Percentiles rank a stretch among this genome's conserved stretches.
These are phyloP conservation scores for Chymomyza amoena DNA, from an alignment of 2,888 invertebrate species.

Conservation along the genomic window DNA sequence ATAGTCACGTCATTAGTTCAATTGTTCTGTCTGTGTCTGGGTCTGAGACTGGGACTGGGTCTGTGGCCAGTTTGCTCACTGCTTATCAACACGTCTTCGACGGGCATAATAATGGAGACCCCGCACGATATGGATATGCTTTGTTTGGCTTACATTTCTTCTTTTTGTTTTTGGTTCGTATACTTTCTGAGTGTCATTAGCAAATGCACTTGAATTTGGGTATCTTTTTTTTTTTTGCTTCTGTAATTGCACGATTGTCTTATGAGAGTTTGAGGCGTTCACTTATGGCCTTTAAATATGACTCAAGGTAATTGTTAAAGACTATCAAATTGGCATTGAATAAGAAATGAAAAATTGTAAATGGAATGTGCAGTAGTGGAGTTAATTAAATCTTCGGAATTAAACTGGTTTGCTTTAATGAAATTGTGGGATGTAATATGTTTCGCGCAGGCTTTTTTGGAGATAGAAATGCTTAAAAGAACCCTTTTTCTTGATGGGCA, in stretches of 20 bases:
- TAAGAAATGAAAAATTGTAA: background rate
- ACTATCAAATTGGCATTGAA: background rate
- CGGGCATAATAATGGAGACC: slow-evolving; percentile 56
- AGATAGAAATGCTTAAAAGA: no score
- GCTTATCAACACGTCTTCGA: slow-evolving; percentile 68
- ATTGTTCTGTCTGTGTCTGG: slow-evolving; percentile 45
- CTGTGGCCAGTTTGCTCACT: slow-evolving; percentile 27
- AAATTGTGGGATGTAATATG: no score
- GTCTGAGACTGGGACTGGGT: slow-evolving; percentile 6
- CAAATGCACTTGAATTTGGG: background rate
- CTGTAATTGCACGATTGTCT: background rate
- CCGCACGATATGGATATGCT: slow-evolving; percentile 51
- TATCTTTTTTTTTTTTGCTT: background rate
- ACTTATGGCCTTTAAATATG: background rate
- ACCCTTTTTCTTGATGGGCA: no score
- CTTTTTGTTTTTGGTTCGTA: slow-evolving; percentile 2
- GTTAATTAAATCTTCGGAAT: background rate
- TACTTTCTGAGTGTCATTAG: background rate
- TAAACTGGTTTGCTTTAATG: background rate
- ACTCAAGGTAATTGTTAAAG: background rate
- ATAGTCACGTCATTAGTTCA: slow-evolving; percentile 71
- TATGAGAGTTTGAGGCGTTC: background rate
- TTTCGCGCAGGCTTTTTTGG: no score
- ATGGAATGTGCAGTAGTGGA: no score
- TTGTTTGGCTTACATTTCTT: slow-evolving; percentile 11